A percentile compares a stretch with the other conserved stretches of the same genome.
Conservation (phyloP, 2,113 vertebrate genomes). For the Ammodytes dubius region DNA sequence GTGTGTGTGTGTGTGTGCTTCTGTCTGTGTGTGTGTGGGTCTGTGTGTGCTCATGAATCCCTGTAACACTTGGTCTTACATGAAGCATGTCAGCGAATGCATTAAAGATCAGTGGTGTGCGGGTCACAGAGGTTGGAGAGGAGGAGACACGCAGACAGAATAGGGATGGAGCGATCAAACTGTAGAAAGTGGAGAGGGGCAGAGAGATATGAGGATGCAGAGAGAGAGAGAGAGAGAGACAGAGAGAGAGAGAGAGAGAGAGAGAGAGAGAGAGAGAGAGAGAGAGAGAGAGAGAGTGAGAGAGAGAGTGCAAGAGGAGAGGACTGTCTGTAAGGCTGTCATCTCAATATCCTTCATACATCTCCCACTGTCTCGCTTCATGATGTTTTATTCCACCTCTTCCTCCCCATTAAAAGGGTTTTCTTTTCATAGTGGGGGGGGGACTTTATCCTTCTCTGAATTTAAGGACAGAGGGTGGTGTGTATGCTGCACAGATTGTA, state of each 20-base stretch:
- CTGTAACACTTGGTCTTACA: constrained; percentile 39
- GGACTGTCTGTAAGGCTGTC: too few relatives aligned
- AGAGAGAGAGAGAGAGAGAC: not conserved
- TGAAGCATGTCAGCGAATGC: constrained; percentile 41
- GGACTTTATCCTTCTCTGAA: too few relatives aligned
- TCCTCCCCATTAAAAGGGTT: too few relatives aligned
- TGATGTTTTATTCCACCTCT: too few relatives aligned
- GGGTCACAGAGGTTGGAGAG: constrained; percentile 28
- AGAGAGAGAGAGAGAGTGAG: too few relatives aligned
- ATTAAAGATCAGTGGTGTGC: constrained; percentile 39
- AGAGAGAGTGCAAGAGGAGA: too few relatives aligned
- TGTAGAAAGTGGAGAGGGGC: not conserved
- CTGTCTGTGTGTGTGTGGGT: not conserved
- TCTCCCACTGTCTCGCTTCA: too few relatives aligned
- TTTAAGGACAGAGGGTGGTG: too few relatives aligned
- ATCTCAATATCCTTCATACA: too few relatives aligned
- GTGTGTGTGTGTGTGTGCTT: constrained; percentile 8
- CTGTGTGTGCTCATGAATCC: constrained; percentile 6
- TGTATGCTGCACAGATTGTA: too few relatives aligned
- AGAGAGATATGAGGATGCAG: constrained; percentile 5
- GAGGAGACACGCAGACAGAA: not conserved
- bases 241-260: not conserved
- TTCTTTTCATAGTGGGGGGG: too few relatives aligned
- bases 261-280: constrained; percentile 10
- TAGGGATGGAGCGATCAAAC: not conserved